Conservation (phyloP, 2,113 vertebrate genomes). For the Cyanoramphus novaezelandiae region DNA sequence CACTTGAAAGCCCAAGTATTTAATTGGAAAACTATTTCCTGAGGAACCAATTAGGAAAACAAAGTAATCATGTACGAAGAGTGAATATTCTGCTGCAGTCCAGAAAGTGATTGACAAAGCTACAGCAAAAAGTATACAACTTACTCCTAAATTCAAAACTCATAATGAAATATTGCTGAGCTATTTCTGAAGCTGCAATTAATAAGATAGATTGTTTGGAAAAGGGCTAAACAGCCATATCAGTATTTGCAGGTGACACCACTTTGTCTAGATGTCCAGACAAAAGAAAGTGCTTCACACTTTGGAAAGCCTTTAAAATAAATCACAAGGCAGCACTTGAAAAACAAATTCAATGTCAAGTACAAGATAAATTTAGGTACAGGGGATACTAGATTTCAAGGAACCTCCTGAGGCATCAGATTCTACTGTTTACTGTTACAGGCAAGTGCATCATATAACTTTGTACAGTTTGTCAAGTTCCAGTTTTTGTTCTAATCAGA, state of each 20-base stretch:
- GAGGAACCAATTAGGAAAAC: conserved; percentile 11
- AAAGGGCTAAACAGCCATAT: neutral
- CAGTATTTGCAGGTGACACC: neutral
- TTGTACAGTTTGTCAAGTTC: neutral
- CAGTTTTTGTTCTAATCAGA: neutral
- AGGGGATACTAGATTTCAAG: neutral
- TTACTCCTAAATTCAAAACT: neutral
- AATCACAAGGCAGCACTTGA: neutral
- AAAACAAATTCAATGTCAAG: neutral
- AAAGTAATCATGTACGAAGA: neutral
- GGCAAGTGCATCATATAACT: neutral
- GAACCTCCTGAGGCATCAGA: neutral
- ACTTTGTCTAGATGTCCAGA: neutral
- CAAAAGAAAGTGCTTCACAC: neutral
- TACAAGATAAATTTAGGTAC: neutral
- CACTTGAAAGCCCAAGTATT: neutral
- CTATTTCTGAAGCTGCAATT: neutral
- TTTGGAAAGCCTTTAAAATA: neutral
- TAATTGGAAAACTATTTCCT: conserved; percentile 32
- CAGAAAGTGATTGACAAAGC: neutral
- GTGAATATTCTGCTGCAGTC: neutral
- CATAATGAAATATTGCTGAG: neutral
- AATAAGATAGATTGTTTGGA: neutral
- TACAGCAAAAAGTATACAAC: neutral
- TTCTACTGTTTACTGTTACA: neutral